Conservation (phyloP, 2,797 vertebrate species). For the Micromesistius poutassou region DNA sequence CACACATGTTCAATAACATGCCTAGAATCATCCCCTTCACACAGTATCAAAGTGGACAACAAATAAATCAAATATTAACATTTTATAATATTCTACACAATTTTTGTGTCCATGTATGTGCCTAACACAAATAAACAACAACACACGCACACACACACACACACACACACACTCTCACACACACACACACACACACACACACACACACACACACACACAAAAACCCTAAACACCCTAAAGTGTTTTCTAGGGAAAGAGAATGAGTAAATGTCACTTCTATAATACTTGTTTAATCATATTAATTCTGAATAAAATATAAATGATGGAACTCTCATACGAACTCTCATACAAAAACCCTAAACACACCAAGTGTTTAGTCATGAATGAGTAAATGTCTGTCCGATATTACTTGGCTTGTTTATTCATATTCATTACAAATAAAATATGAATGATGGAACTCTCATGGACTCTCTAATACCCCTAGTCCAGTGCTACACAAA, state of each 20-base stretch:
- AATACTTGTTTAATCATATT: constrained; percentile 57
- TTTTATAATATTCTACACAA: not conserved
- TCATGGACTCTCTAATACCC: constrained; percentile 33
- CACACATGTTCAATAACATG: not conserved
- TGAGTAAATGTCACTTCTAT: constrained; percentile 23
- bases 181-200: too few relatives aligned
- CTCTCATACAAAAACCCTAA: constrained; percentile 6
- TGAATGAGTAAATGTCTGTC: constrained; percentile 26
- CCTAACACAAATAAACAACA: not conserved
- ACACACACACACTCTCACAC: too few relatives aligned
- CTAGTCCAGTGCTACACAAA: constrained; percentile 14
- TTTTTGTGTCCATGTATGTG: not conserved
- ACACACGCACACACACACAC: too few relatives aligned
- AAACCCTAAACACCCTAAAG: too few relatives aligned
- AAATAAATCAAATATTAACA: not conserved
- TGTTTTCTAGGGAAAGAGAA: too few relatives aligned
- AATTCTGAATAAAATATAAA: constrained; percentile 61
- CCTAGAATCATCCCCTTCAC: not conserved
- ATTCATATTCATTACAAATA: constrained; percentile 58
- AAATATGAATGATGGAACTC: constrained; percentile 59
- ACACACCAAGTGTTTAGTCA: constrained; percentile 16
- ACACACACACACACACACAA: too few relatives aligned
- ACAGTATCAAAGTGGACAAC: not conserved
- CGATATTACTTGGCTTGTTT: constrained; percentile 45
- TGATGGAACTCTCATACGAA: constrained; percentile 41